phyloP scores from a whole-genome alignment of 2,888 invertebrate species.

The Drosophila nr. fundita region DNA sequence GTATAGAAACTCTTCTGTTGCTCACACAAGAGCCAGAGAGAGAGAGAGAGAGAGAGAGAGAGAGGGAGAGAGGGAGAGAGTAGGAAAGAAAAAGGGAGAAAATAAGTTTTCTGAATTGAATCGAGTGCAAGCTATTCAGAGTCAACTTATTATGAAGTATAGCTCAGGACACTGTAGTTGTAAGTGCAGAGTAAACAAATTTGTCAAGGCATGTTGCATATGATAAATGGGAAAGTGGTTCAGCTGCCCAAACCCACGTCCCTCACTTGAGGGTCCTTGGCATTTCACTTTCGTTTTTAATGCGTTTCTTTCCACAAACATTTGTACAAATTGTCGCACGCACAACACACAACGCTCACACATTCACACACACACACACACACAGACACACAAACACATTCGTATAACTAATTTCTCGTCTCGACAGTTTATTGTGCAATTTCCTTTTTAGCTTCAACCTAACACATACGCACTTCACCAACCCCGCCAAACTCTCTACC shows the following conservation, averaged over 20 bases:
- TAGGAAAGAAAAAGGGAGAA: neutral
- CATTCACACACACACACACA: conserved; percentile 6
- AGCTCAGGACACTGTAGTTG: conserved; percentile 1
- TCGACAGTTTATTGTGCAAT: conserved; percentile 81
- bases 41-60: neutral
- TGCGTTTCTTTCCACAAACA: conserved; percentile 43
- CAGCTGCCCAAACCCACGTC: neutral
- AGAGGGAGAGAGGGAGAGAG: neutral
- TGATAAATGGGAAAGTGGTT: conserved; percentile 6
- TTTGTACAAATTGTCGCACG: conserved; percentile 38
- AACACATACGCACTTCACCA: conserved; percentile 9
- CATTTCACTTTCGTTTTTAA: conserved; percentile 57
- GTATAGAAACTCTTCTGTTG: neutral
- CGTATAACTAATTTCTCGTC: conserved; percentile 74
- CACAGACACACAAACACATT: conserved; percentile 6
- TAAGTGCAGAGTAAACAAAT: conserved; percentile 17
- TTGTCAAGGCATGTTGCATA: conserved; percentile 20
- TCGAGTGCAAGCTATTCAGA: neutral
- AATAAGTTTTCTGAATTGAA: neutral
- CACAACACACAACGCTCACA: neutral
- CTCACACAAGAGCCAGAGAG: neutral
- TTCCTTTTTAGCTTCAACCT: conserved; percentile 49
- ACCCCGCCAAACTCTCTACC: neutral
- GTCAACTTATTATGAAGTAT: neutral
- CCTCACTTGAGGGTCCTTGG: conserved; percentile 25